Evolutionary conservation across 2,797 vertebrate species (phyloP), one percentile per base, ranked within the genome.

Genomic region (Chrosomus eos): DNA sequence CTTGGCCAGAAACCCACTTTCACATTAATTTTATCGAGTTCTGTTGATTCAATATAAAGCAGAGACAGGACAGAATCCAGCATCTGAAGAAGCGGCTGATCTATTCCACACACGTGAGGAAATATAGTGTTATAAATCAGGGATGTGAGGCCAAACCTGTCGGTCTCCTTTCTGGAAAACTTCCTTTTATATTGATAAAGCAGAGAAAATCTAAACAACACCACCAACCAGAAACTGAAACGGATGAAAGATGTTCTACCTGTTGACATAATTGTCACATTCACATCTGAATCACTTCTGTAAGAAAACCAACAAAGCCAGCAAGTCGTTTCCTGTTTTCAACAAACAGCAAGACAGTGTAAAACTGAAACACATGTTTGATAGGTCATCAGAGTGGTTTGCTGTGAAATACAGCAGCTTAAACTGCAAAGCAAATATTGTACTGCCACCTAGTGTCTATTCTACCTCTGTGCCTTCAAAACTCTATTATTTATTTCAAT

Each of bases 391-490:
- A 85, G 73, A 73, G 43, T 11, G n/a, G 13, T 55, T 38, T 68
- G 23, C 68, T 38, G 74, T 81, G 16, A 81, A 71, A 71, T 21
- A 36, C 28, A 67, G 18, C 7, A 6, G 4, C 19, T 38, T 38
- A 4, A 53, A 38, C 1, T 16, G n/a, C 38, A 91, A 90, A 84
- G 78, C 85, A 90, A 92, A 92, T 81, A 82, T 84, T 77, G 90
- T 67, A 92, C 91, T 93, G 92, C 92, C 94, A 92, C 87, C 94
- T 92, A 89, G 91, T 93, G 80, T 23, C 10, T 58, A n/a, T n/a
- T 58, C 23, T 26, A 26, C n/a, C 11, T 26, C 4, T 23, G 21
- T 13, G 58, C 4, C 23, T 4, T 55, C 21, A 48, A 14, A 48
- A 45, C 43, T 45, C 43, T 4, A 40, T 38, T 4, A 40, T 38